Evolutionary conservation across 2,888 invertebrate species (phyloP), one percentile per base, ranked within the genome.

Genomic region (Dolichomitus sp.): DNA sequence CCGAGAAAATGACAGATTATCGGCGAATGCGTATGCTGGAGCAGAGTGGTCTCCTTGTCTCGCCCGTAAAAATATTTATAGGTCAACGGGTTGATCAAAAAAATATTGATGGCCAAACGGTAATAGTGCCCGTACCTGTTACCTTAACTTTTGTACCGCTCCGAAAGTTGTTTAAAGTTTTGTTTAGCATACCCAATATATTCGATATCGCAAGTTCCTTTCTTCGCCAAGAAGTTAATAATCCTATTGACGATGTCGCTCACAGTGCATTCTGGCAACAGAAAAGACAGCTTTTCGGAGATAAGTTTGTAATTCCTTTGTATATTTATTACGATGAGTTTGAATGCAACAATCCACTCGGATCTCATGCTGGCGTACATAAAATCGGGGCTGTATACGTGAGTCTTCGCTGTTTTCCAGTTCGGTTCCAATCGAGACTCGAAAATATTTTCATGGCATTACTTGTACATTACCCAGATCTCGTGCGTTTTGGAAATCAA

Each of bases 311-410:
- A 37, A 48, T 85, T 37, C 81, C 85, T 40, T 12, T 85, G 23
- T 74, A 81, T 30, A 63, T 84, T 40, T 81, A 80, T 54, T 73
- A 61, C 63, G 84, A 83, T 37, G 82, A 82, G 33, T 78, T 70
- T 45, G 85, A 85, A 63, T 72, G 68, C 40, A 81, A 80, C 48
- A 84, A 81, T 42, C 72, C 74, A 19, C 68, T 85, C 33, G 84
- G 80, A 50, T 81, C 80, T 19, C 83, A 84, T 73, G 48, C 81
- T 4, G 81, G 79, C n/a, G 59, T 77, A 14, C 61, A 81, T 30
- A 81, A 84, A 81, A 45, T 84, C 14, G 79, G 70, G 14, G 80
- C 77, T 11, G 69, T 66, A 27, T 80, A 84, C 65, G 45, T 81
- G 2, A 72, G 74, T 30, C 81, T 85, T 69, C 77, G 81, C 17